Evolutionary conservation across 2,888 invertebrate species (phyloP).

Genomic region (Eristalis arbustorum): DNA sequence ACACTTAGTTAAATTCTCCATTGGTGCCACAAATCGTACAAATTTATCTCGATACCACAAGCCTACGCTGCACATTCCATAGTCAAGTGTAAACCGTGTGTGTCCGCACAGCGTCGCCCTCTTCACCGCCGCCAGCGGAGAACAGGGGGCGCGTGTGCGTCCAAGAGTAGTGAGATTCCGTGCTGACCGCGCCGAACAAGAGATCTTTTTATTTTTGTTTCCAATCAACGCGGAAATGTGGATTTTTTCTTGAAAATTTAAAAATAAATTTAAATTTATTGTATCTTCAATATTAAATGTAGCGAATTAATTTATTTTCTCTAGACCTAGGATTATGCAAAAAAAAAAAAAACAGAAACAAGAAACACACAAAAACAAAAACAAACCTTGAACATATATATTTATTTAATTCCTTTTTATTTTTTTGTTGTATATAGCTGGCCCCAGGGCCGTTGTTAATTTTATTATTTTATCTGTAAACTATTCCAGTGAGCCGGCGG

Average conservation of each 20-base stretch:
- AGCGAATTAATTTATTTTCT: constrained; percentile 67
- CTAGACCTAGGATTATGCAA: constrained; percentile 38
- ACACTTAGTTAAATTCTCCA: constrained; percentile 66
- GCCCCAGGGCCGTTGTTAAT: constrained; percentile 63
- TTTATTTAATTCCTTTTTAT: constrained; percentile 24
- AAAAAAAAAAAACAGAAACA: background rate
- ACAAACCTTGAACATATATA: constrained; percentile 51
- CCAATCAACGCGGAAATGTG: background rate
- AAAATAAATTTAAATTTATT: background rate
- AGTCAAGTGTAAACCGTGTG: constrained; percentile 33
- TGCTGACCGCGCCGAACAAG: background rate
- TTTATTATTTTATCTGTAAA: constrained; percentile 46
- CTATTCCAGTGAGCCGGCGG: constrained; percentile 52
- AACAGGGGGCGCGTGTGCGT: background rate
- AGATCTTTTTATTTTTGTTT: background rate
- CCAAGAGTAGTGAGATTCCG: constrained; percentile 12
- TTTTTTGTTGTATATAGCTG: constrained; percentile 54
- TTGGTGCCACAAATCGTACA: constrained; percentile 79
- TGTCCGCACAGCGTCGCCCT: background rate
- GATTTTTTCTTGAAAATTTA: background rate
- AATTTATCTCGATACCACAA: constrained; percentile 70
- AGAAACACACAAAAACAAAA: too few relatives aligned
- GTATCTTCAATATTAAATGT: constrained; percentile 34
- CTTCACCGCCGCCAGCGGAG: background rate
- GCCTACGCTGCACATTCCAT: constrained; percentile 14